Conservation (phyloP, 2,113 vertebrate genomes). For the Dipodomys stephensi region DNA sequence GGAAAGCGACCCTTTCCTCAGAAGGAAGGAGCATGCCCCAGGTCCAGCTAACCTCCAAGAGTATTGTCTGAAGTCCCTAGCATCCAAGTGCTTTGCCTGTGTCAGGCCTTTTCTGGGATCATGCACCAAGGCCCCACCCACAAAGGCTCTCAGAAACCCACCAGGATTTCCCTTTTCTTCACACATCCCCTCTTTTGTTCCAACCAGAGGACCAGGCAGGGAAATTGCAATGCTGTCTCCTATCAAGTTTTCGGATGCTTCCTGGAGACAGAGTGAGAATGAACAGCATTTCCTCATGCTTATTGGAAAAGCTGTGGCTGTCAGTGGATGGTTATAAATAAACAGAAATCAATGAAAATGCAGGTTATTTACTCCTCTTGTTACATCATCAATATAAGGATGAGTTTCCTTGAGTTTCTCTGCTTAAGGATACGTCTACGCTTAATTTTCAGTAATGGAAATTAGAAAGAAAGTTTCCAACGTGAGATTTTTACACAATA, state of each 20-base stretch:
- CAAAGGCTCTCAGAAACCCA: not conserved
- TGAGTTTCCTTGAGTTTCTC: not conserved
- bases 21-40: not conserved
- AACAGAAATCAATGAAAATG: conserved; percentile 24
- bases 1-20: not conserved
- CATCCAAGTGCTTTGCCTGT: accelerated
- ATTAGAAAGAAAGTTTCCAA: conserved; percentile 9
- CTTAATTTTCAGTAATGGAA: conserved; percentile 24
- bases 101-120: not conserved
- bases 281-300: not conserved
- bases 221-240: not conserved
- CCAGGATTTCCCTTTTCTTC: not conserved
- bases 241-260: not conserved
- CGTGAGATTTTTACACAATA: not conserved
- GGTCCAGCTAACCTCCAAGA: not conserved
- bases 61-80: not conserved
- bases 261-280: not conserved
- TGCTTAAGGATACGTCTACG: not conserved
- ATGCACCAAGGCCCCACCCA: not conserved
- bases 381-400: conserved; percentile 1
- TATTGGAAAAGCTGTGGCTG: not conserved
- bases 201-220: not conserved
- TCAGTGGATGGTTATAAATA: not conserved
- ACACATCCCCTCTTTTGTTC: too few relatives aligned
- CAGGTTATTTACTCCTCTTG: not conserved